These are phyloP conservation scores for Drosophila demipolita DNA, from an alignment of 2,888 invertebrate species.

Conservation along the genomic window DNA sequence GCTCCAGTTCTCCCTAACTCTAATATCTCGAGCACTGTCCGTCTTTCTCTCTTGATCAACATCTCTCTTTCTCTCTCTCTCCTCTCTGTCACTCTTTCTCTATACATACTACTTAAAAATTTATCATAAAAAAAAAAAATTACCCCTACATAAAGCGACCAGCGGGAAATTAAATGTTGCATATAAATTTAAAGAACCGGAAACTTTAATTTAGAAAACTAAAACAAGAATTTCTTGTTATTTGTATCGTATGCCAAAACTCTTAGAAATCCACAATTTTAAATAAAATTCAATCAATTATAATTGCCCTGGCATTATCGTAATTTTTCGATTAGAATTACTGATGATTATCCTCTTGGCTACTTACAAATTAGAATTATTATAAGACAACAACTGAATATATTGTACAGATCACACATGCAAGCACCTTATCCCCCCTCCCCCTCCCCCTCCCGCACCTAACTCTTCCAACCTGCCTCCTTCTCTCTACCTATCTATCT, in stretches of 20 bases:
- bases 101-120: not conserved
- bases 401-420: slow-evolving; percentile 15
- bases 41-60: not conserved
- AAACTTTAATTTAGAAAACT: not conserved
- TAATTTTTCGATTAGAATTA: not conserved
- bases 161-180: slow-evolving; percentile 1
- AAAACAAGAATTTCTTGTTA: not conserved
- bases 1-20: slow-evolving; percentile 21
- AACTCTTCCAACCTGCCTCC: not conserved
- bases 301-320: not conserved
- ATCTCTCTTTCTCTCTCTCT: slow-evolving; percentile 13
- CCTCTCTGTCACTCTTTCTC: slow-evolving; percentile 6
- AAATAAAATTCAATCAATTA: not conserved
- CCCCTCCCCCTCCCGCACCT: too few species aligned
- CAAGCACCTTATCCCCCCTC: not conserved
- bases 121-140: slow-evolving; percentile 10
- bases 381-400: slow-evolving; percentile 26
- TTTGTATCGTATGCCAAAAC: not conserved
- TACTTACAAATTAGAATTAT: slow-evolving; percentile 9
- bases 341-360: not conserved
- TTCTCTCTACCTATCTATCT: not conserved
- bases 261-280: not conserved
- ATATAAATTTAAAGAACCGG: not conserved
- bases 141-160: not conserved
- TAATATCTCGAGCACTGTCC: slow-evolving; percentile 36